Conservation (phyloP, 2,113 vertebrate genomes). For the Pterocles gutturalis region DNA sequence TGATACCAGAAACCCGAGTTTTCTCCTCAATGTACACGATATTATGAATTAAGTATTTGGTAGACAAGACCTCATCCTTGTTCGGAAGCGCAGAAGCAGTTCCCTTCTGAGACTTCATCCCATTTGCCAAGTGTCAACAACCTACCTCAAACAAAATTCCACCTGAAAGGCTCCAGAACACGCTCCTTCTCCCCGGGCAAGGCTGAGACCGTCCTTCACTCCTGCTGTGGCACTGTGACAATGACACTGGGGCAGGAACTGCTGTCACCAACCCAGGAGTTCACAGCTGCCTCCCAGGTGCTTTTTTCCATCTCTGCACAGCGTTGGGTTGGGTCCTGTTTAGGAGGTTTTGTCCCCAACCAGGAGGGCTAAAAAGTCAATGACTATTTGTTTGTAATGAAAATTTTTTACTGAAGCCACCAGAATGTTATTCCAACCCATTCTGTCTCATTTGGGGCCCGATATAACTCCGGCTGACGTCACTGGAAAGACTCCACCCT, state of each 20-base stretch:
- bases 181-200: not conserved
- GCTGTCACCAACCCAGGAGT: not conserved
- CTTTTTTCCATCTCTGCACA: not conserved
- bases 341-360: not conserved
- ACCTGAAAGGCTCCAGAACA: rapidly evolving
- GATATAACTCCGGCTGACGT: not conserved
- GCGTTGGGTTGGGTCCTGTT: not conserved
- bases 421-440: not conserved
- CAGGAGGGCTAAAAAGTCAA: not conserved
- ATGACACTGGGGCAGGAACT: not conserved
- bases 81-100: not conserved
- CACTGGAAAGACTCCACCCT: not conserved
- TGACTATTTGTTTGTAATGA: not conserved
- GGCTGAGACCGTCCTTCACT: too few species aligned
- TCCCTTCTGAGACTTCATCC: not conserved
- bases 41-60: not conserved
- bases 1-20: not conserved
- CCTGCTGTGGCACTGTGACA: not conserved
- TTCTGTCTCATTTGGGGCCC: not conserved
- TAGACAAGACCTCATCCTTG: not conserved
- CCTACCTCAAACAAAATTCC: not conserved
- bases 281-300: not conserved
- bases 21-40: not conserved
- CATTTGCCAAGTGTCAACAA: too few species aligned
- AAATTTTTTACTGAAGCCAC: not conserved